These are phyloP conservation scores for Muscicapa striata DNA, from an alignment of 2,797 vertebrate species.

Conservation along the genomic window DNA sequence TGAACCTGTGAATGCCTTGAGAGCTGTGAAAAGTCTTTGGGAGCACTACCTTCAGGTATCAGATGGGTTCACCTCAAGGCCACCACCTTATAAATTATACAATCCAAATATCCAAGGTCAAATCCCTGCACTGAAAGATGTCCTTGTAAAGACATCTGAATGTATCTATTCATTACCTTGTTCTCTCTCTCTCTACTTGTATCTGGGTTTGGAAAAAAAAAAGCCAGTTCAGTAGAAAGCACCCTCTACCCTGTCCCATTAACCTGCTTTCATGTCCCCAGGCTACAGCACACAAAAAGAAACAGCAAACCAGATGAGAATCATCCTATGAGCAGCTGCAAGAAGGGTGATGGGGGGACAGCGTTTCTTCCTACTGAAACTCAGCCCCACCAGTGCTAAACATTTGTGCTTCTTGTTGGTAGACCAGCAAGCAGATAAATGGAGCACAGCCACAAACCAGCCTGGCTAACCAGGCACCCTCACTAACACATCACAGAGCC, in stretches of 20 bases:
- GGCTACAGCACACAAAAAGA: not conserved
- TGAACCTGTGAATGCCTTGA: not conserved
- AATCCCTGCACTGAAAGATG: not conserved
- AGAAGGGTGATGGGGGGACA: fast-evolving
- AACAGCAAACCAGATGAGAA: not conserved
- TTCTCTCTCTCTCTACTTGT: not conserved
- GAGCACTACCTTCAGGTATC: not conserved
- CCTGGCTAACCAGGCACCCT: not conserved
- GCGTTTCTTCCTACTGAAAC: not conserved
- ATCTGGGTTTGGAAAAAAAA: not conserved
- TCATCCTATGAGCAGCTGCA: fast-evolving
- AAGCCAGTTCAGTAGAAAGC: not conserved
- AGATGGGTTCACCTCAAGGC: not conserved
- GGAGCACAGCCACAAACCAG: not conserved
- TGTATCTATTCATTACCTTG: not conserved
- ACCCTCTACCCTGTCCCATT: slow-evolving; percentile 11
- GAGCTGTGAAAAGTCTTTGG: not conserved
- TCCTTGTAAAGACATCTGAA: not conserved
- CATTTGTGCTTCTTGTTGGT: not conserved
- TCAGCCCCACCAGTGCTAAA: not conserved
- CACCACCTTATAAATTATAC: not conserved
- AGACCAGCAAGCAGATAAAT: not conserved
- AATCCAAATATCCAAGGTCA: not conserved
- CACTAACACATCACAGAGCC: not conserved
- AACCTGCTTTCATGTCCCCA: slow-evolving; percentile 52